Evolutionary conservation across 2,797 vertebrate genomes (phyloP).

Genomic region (Molossus alvarezi): DNA sequence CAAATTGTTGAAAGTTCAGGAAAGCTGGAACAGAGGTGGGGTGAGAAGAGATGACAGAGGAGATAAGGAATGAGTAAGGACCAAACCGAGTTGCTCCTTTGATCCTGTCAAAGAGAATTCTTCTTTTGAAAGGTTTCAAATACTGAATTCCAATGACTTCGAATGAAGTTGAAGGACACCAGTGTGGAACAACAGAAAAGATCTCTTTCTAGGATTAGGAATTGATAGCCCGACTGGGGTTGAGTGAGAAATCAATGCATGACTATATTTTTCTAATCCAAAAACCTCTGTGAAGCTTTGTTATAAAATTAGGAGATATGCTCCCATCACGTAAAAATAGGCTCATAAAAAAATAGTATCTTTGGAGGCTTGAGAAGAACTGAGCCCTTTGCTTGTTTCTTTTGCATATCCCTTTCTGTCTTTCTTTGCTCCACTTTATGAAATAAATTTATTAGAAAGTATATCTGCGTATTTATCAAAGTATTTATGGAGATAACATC

Average conservation of each 20-base stretch:
- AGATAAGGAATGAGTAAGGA: neutral
- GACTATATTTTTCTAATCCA: neutral
- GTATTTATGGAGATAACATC: neutral
- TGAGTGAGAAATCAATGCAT: neutral
- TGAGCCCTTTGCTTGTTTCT: neutral
- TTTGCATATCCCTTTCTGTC: neutral
- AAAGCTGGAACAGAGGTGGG: neutral
- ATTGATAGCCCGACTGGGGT: neutral
- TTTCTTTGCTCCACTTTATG: neutral
- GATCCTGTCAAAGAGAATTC: neutral
- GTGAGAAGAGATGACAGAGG: neutral
- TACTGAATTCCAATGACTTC: neutral
- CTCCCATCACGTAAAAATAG: neutral
- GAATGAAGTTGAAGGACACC: neutral
- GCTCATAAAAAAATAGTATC: neutral
- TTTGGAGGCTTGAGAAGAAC: neutral
- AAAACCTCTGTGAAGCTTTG: neutral
- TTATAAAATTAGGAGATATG: neutral
- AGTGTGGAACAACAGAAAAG: neutral
- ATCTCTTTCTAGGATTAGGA: neutral
- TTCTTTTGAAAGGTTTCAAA: neutral
- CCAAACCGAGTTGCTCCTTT: neutral
- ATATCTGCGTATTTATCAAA: neutral
- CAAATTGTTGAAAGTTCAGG: neutral
- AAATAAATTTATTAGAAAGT: conserved; percentile 1